Evolutionary conservation across 2,797 vertebrate species (phyloP).

Genomic region (Gambelia wislizenii): DNA sequence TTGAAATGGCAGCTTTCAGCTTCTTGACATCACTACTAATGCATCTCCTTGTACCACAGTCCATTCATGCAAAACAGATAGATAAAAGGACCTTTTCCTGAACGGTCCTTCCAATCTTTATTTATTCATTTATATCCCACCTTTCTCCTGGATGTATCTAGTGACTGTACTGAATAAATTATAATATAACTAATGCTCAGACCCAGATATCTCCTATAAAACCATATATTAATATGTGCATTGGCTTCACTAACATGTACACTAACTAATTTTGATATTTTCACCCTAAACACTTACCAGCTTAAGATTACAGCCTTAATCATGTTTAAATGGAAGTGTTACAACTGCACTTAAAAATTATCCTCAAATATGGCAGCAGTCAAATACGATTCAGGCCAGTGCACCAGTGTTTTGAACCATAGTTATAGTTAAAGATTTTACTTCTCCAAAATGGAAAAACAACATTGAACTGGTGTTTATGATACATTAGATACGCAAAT

Average conservation of each 20-base stretch:
- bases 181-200: neutral
- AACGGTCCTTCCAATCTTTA: neutral
- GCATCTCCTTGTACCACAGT: neutral
- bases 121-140: too few relatives aligned
- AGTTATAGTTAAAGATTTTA: neutral
- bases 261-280: conserved; percentile 3
- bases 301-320: conserved; percentile 7
- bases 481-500: neutral
- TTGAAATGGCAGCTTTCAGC: neutral
- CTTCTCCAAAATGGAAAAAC: neutral
- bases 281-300: neutral
- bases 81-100: neutral
- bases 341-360: conserved; percentile 26
- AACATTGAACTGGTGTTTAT: neutral
- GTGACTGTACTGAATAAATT: neutral
- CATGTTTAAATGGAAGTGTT: conserved; percentile 27
- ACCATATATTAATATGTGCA: neutral
- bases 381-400: neutral
- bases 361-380: neutral
- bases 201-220: neutral
- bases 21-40: neutral
- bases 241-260: neutral
- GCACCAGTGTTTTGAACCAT: neutral
- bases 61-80: neutral
- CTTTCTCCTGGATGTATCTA: neutral